These are phyloP conservation scores for Tyrannus savana DNA, from an alignment of 2,113 vertebrate species.

Conservation along the genomic window DNA sequence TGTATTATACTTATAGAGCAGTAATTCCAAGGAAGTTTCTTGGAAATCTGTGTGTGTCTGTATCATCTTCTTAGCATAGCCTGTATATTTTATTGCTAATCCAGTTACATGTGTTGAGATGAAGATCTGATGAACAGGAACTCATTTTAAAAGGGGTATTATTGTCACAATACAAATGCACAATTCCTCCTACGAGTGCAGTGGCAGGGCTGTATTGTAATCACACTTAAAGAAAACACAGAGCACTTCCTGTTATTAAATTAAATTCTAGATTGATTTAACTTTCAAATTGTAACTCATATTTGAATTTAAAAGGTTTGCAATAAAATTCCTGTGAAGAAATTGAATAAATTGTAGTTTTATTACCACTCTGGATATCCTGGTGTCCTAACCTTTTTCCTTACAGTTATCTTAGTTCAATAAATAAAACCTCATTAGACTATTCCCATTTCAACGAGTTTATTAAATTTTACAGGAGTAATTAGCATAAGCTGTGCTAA, in stretches of 20 bases:
- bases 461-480: slow-evolving; percentile 99
- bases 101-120: slow-evolving; percentile 60
- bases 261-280: slow-evolving; percentile 81
- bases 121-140: slow-evolving; percentile 72
- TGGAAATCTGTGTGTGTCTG: slow-evolving; percentile 48
- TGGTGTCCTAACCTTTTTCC: slow-evolving; percentile 85
- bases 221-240: slow-evolving; percentile 73
- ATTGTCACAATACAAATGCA: slow-evolving; percentile 57
- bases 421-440: slow-evolving; percentile 99
- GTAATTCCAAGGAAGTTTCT: slow-evolving; percentile 49
- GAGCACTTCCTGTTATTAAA: slow-evolving; percentile 76
- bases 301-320: slow-evolving; percentile 85
- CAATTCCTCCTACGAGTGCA: slow-evolving; percentile 62
- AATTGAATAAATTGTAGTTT: slow-evolving; percentile 84
- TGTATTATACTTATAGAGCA: slow-evolving; percentile 7
- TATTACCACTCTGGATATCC: slow-evolving; percentile 80
- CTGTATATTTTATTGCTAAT: slow-evolving; percentile 58
- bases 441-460: slow-evolving; percentile 97
- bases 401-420: slow-evolving; percentile 97
- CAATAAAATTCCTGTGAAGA: slow-evolving; percentile 81
- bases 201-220: slow-evolving; percentile 67
- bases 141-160: slow-evolving; percentile 65
- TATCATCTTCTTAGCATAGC: slow-evolving; percentile 78
- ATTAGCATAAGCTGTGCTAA: slow-evolving; percentile 98
- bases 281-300: slow-evolving; percentile 77